Conservation (phyloP, 2,888 invertebrate genomes). For the Microctonus brassicae region DNA sequence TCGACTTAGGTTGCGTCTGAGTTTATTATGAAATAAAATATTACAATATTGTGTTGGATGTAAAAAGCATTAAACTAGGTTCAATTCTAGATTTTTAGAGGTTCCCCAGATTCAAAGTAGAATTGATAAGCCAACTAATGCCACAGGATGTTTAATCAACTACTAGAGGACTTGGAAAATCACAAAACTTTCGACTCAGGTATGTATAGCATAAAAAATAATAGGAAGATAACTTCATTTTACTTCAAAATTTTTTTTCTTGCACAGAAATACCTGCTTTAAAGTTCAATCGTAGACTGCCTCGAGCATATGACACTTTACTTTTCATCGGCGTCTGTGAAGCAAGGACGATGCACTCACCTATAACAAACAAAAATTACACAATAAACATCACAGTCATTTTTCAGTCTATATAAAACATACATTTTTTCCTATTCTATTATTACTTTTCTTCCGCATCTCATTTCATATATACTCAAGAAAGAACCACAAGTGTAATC, state of each 20-base stretch:
- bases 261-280: constrained; percentile 51
- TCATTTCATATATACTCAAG: not conserved
- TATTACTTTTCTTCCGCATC: too few relatives aligned
- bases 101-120: too few relatives aligned
- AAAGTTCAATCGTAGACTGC: constrained; percentile 40
- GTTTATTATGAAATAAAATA: too few relatives aligned
- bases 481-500: not conserved
- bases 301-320: constrained; percentile 38
- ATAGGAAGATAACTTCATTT: not conserved
- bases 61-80: too few relatives aligned
- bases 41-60: too few relatives aligned
- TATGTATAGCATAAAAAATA: too few relatives aligned
- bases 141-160: too few relatives aligned
- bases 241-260: not conserved
- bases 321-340: constrained; percentile 45
- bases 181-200: too few relatives aligned
- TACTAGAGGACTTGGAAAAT: too few relatives aligned
- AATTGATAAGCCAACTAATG: too few relatives aligned
- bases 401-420: not conserved
- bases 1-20: too few relatives aligned
- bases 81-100: too few relatives aligned
- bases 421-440: not conserved
- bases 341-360: constrained; percentile 55
- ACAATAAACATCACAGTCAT: not conserved
- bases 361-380: constrained; percentile 44